Percentiles rank a stretch among this genome's conserved stretches.
These are phyloP conservation scores for Mylabris sibirica DNA, from an alignment of 2,888 invertebrate genomes.

Conservation along the genomic window DNA sequence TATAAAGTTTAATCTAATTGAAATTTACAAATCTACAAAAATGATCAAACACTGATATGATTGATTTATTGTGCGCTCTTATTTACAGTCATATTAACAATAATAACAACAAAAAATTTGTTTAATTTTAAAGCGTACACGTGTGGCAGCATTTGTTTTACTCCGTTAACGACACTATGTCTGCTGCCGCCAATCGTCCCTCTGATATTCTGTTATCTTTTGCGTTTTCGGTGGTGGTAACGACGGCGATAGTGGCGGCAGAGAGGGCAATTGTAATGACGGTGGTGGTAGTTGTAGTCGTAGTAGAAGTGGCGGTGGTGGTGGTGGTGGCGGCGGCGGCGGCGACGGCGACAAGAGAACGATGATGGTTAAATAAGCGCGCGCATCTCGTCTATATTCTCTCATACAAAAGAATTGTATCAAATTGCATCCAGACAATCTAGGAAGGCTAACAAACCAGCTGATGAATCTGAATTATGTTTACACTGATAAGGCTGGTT, in stretches of 20 bases:
- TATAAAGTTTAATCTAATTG: background rate
- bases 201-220: conserved; percentile 34
- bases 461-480: conserved; percentile 26
- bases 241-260: conserved; percentile 1
- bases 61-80: conserved; percentile 32
- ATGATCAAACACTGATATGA: conserved; percentile 25
- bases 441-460: conserved; percentile 23
- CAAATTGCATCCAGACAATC: conserved; percentile 32
- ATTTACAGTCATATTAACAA: conserved; percentile 14
- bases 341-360: background rate
- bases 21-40: background rate
- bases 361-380: conserved; percentile 21
- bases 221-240: conserved; percentile 18
- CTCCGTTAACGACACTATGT: conserved; percentile 49
- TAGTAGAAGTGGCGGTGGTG: background rate
- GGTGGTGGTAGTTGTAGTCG: background rate
- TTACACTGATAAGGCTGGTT: background rate
- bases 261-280: background rate
- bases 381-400: conserved; percentile 20
- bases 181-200: conserved; percentile 53
- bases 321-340: background rate
- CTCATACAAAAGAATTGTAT: conserved; percentile 16
- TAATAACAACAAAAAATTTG: conserved; percentile 13
- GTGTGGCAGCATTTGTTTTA: conserved; percentile 48
- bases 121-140: conserved; percentile 30